phyloP scores from a whole-genome alignment of 2,888 invertebrate species.

The Brachypalpus laphriformis region DNA sequence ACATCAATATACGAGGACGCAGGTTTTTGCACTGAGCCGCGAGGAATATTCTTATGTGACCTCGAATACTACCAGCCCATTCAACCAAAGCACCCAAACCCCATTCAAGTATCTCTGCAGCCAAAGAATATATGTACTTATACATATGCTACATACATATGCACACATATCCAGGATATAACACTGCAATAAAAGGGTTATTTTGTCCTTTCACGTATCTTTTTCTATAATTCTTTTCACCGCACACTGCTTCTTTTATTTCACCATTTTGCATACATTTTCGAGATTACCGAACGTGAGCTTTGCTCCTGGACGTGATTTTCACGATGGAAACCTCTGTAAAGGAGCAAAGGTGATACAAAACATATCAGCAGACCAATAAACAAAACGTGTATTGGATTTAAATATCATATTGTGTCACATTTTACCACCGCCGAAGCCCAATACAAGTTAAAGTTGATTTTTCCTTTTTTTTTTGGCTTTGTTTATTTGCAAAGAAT shows the following conservation, averaged over 20 bases:
- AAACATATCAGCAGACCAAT: slow-evolving; percentile 72
- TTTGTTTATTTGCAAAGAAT: background rate
- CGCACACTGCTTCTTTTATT: slow-evolving; percentile 48
- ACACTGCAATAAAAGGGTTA: slow-evolving; percentile 72
- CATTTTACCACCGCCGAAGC: slow-evolving; percentile 39
- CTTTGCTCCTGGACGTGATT: slow-evolving; percentile 71
- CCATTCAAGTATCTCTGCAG: background rate
- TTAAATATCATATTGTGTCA: slow-evolving; percentile 69
- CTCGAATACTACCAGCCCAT: slow-evolving; percentile 22
- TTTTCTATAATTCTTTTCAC: slow-evolving; percentile 71
- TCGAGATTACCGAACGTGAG: slow-evolving; percentile 71
- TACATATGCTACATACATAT: too few relatives aligned
- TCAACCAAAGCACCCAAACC: slow-evolving; percentile 3
- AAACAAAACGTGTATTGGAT: slow-evolving; percentile 74
- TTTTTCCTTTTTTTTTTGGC: background rate
- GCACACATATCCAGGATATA: slow-evolving; percentile 39
- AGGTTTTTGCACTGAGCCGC: slow-evolving; percentile 33
- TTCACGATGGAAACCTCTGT: slow-evolving; percentile 13
- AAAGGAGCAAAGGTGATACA: slow-evolving; percentile 49
- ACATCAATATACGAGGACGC: slow-evolving; percentile 45
- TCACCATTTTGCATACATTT: slow-evolving; percentile 71
- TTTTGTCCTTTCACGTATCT: slow-evolving; percentile 73
- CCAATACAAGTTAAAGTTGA: slow-evolving; percentile 4
- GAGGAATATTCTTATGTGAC: slow-evolving; percentile 28
- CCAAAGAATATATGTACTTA: too few relatives aligned